Evolutionary conservation across 2,113 vertebrate genomes (phyloP), one percentile per base, ranked within the genome.

Genomic region (Misgurnus anguillicaudatus): DNA sequence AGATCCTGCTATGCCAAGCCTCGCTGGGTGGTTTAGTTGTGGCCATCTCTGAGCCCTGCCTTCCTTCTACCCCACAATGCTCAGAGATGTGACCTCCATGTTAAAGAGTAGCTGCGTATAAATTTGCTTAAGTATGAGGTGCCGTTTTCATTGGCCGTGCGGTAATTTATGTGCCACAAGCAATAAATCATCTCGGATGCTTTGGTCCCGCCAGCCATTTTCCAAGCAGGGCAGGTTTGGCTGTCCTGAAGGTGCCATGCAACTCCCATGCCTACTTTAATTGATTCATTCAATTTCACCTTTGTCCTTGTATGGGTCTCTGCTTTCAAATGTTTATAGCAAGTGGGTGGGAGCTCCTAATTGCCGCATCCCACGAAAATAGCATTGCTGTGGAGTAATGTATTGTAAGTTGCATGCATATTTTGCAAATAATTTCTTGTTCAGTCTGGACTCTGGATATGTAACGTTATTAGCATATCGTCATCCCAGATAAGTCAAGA

Each of bases 401-500:
- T 58, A 57, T 58, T 72, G 21, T 53, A 19, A 19, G 24, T 41
- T 58, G n/a, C 51, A 72, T 31, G 69, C 36, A 39, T 1, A 58
- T 58, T 58, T 58, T 58, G 69, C 53, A 41, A 2, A 57, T 48
- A 36, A 21, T 38, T 51, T 16, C 45, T 38, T 6, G 10, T 41
- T 61, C 13, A 48, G 24, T 31, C 58, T 58, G 31, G 36, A n/a
- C 17, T 41, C 38, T 38, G 13, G 16, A 39, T 68, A 31, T 69
- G n/a, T 68, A 53, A 53, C 16, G 10, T 68, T 41, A 75, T 42
- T 45, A 58, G 77, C 77, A 64, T 79, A 38, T 71, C 48, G 76
- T 68, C 79, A 82, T 83, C 71, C 76, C 47, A 81, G 72, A 81
- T 83, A 65, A 83, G 66, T 80, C 79, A 81, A 62, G 24, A 63